phyloP scores from a whole-genome alignment of 2,113 vertebrate genomes.

The Salvelinus fontinalis region DNA sequence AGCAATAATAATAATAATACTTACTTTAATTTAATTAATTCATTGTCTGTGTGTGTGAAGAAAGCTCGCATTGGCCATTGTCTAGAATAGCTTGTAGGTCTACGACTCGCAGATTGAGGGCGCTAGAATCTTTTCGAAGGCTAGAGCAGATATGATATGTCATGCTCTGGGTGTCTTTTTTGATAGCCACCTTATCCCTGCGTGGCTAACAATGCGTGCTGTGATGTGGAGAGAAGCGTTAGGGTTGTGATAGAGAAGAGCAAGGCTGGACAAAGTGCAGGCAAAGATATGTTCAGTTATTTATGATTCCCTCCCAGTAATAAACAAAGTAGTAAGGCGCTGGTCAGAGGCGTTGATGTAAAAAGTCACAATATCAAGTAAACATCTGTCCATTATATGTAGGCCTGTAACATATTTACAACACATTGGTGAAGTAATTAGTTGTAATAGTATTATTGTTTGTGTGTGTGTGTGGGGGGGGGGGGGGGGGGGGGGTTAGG shows the following conservation, averaged over 20 bases:
- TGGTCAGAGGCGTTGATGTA: too few relatives aligned
- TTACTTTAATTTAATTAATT: neutral
- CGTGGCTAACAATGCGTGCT: too few relatives aligned
- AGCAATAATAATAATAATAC: neutral
- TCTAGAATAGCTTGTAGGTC: conserved; percentile 6
- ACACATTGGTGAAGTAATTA: too few relatives aligned
- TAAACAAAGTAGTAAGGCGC: too few relatives aligned
- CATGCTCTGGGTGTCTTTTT: conserved; percentile 7
- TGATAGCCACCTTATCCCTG: neutral
- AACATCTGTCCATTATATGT: too few relatives aligned
- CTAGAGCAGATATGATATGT: conserved; percentile 21
- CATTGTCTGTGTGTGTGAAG: neutral
- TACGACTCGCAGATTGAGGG: conserved; percentile 55
- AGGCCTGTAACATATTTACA: too few relatives aligned
- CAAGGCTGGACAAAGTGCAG: too few relatives aligned
- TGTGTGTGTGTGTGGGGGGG: neutral
- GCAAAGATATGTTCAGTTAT: too few relatives aligned
- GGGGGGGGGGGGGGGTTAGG: conserved; percentile 2
- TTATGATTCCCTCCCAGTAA: too few relatives aligned
- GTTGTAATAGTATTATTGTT: neutral
- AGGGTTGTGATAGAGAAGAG: too few relatives aligned
- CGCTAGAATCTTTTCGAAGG: conserved; percentile 54
- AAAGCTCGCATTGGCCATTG: neutral
- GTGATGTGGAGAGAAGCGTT: too few relatives aligned
- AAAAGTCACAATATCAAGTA: too few relatives aligned